Conservation (phyloP, 2,113 vertebrate species). For the Martes martes region DNA sequence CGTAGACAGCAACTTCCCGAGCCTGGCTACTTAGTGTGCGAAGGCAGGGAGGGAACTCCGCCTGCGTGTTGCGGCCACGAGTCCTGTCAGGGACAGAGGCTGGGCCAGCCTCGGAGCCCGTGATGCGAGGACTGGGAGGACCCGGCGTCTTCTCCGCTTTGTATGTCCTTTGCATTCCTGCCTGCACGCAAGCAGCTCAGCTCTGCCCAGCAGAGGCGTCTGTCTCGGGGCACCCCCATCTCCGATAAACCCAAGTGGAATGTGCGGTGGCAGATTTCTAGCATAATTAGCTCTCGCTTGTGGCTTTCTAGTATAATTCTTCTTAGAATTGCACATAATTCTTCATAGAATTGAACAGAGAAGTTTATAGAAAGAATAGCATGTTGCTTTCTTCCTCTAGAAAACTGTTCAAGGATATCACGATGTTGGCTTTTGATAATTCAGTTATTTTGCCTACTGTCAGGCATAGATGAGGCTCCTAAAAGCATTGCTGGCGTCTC, state of each 20-base stretch:
- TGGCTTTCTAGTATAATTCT: background rate
- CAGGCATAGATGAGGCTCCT: background rate
- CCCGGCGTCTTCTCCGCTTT: background rate
- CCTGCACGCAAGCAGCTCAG: background rate
- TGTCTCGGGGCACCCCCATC: background rate
- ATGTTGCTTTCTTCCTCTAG: background rate
- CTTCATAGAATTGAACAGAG: background rate
- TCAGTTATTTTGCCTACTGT: background rate
- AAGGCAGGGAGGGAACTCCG: background rate
- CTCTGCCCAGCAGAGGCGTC: background rate
- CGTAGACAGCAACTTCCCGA: background rate
- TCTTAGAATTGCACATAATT: background rate
- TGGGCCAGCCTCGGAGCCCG: background rate
- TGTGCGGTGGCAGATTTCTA: background rate
- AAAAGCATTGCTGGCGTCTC: background rate
- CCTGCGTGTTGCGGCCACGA: background rate
- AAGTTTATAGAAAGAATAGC: background rate
- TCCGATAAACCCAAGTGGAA: background rate
- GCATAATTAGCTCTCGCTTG: background rate
- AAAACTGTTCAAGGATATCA: background rate
- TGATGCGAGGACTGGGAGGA: background rate
- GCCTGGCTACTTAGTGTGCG: background rate
- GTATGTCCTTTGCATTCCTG: too few species aligned
- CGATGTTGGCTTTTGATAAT: constrained; percentile 5
- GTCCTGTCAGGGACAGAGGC: background rate